A percentile compares a stretch with the other conserved stretches of the same genome.
phyloP scores from a whole-genome alignment of 2,888 invertebrate genomes.

The Xestoiulus laeticollis region DNA sequence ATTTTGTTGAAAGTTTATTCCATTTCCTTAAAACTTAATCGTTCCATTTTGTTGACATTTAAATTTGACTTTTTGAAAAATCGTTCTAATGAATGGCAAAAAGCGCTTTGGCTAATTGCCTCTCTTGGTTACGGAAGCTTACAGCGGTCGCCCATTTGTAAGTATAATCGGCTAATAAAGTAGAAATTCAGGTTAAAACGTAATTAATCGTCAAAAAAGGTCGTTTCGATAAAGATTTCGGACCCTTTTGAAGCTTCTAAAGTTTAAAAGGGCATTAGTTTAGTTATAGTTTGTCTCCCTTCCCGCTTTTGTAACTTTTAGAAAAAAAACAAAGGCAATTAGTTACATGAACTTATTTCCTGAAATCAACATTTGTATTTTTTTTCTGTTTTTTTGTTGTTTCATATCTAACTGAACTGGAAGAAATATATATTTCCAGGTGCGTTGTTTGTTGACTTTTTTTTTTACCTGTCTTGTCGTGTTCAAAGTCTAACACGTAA shows the following conservation, averaged over 20 bases:
- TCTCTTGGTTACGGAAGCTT: not conserved
- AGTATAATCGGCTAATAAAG: not conserved
- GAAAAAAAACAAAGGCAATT: not conserved
- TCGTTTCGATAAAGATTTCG: constrained; percentile 17
- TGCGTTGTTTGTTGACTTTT: constrained; percentile 38
- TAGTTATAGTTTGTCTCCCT: not conserved
- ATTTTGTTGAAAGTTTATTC: too few relatives aligned
- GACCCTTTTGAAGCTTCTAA: constrained; percentile 4
- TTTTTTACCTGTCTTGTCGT: not conserved
- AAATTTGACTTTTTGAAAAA: not conserved
- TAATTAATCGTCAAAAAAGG: not conserved
- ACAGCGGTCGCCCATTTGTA: not conserved
- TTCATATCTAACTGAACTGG: not conserved
- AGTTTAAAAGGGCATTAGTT: constrained; percentile 43
- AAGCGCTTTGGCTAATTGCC: constrained; percentile 10
- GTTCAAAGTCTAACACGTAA: not conserved
- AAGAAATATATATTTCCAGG: constrained; percentile 1
- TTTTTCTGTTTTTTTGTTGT: not conserved
- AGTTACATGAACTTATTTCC: constrained; percentile 14
- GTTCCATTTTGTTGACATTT: not conserved
- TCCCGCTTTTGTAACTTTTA: not conserved
- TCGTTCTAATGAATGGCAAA: not conserved
- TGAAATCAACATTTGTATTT: not conserved
- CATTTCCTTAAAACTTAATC: too few relatives aligned
- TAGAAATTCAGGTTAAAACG: constrained; percentile 4